Evolutionary conservation across 2,113 vertebrate genomes (phyloP).

Genomic region (Fregata magnificens): DNA sequence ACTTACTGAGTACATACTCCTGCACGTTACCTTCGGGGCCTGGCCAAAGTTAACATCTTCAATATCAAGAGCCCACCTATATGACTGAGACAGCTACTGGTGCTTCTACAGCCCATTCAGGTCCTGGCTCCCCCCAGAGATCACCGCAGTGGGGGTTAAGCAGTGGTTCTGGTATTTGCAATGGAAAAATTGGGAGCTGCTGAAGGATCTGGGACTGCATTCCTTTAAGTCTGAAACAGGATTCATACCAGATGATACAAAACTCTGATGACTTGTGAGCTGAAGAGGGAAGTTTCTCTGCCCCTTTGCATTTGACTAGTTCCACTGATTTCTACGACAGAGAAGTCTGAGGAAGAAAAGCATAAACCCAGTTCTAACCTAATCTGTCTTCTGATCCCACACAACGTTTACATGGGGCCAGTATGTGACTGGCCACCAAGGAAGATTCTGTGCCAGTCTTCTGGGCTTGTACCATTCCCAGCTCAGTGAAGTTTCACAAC

Average conservation of each 20-base stretch:
- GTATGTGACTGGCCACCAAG: neutral
- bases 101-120: neutral
- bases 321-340: neutral
- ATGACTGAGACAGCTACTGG: neutral
- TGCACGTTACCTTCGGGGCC: no score
- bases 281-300: neutral
- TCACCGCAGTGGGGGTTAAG: neutral
- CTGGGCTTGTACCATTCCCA: neutral
- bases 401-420: neutral
- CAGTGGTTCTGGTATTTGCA: neutral
- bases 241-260: neutral
- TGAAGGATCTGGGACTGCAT: neutral
- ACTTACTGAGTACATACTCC: neutral
- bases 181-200: neutral
- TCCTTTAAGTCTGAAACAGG: neutral
- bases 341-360: neutral
- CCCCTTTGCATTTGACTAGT: neutral
- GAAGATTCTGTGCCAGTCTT: neutral
- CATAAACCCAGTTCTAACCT: neutral
- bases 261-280: neutral
- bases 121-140: neutral
- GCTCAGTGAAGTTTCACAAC: neutral
- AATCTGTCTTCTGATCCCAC: neutral
- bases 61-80: neutral
- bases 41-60: neutral